Evolutionary conservation across 1,140 invertebrate species (phyloP), one percentile per base, ranked within the genome.

Genomic region (Hycleus phaleratus): DNA sequence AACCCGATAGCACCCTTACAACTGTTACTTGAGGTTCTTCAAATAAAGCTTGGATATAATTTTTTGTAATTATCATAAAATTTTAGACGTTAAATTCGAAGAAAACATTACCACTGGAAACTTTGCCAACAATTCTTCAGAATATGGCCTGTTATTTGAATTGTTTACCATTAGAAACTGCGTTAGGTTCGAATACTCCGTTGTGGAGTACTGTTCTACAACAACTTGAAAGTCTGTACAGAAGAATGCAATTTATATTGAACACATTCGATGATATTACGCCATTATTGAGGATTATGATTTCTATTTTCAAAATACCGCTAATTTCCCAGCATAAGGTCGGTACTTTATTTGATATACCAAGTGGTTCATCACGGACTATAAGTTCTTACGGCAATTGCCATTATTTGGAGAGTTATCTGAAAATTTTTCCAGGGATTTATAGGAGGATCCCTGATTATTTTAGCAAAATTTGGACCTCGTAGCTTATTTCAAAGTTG

Each of bases 71-170:
- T 56, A 49, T 50, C 8, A 3, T 38, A 18, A 43, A 47, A 71
- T 73, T 80, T 26, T 64, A 89, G 85, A 81, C 88, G 48, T 71
- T 97, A 40, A 96, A 95, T 75, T 85, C 86, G 0, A 91, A 89
- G 72, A 97, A 97, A 75, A 86, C 85, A 1, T 69, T 97, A 46
- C 86, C 91, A 3, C 75, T 84, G 25, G 92, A 95, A 58, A 80
- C 82, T 42, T 65, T 91, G 26, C 79, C 82, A 3, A 79, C 82
- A 43, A 88, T 95, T 45, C 74, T 97, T 26, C 82, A 85, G 62
- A 99, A 99, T 76, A 84, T 98, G 65, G 87, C 93, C 2, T 88
- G 84, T 68, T 98, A 98, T 75, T 79, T 98, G 69, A 92, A 95
- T 67, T 94, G 90, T 75, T 78, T 98, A 38, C 87, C 92, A 3